Percentiles rank a stretch among this genome's conserved stretches.
phyloP scores from a whole-genome alignment of 1,140 invertebrate genomes.

The Nephotettix cincticeps region DNA sequence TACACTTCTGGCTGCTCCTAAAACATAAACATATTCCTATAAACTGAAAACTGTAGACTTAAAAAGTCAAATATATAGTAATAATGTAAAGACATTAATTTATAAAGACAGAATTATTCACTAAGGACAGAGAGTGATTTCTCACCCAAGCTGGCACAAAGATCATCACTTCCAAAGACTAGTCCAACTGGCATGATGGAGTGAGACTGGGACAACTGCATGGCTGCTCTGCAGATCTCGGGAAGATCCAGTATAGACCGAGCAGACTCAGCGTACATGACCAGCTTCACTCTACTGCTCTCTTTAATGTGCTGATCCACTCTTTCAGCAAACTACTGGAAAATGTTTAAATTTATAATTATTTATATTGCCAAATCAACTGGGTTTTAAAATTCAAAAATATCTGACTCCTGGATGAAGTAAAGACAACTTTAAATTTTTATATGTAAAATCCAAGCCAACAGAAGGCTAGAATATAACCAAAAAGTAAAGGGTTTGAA shows the following conservation, averaged over 20 bases:
- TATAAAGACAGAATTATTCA: too few relatives aligned
- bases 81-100: too few relatives aligned
- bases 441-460: too few relatives aligned
- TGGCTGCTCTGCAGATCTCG: slow-evolving; percentile 55
- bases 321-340: slow-evolving; percentile 49
- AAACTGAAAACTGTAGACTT: slow-evolving; percentile 12
- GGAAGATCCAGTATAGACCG: slow-evolving; percentile 58
- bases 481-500: too few relatives aligned
- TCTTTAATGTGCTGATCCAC: slow-evolving; percentile 39
- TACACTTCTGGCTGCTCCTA: slow-evolving; percentile 58
- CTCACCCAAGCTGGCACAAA: slow-evolving; percentile 64
- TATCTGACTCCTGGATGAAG: too few relatives aligned
- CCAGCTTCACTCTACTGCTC: slow-evolving; percentile 48
- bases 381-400: too few relatives aligned
- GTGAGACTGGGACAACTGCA: slow-evolving; percentile 48
- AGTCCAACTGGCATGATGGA: slow-evolving; percentile 59
- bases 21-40: slow-evolving; percentile 25
- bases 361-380: too few relatives aligned
- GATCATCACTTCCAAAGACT: slow-evolving; percentile 73
- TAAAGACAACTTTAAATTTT: too few relatives aligned
- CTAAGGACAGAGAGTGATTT: too few relatives aligned
- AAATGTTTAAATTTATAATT: not conserved
- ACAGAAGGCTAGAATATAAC: too few relatives aligned
- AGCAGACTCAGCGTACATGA: slow-evolving; percentile 65
- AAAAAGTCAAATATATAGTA: too few relatives aligned